Evolutionary conservation across 2,797 vertebrate species (phyloP).

Genomic region (Tinamus major): DNA sequence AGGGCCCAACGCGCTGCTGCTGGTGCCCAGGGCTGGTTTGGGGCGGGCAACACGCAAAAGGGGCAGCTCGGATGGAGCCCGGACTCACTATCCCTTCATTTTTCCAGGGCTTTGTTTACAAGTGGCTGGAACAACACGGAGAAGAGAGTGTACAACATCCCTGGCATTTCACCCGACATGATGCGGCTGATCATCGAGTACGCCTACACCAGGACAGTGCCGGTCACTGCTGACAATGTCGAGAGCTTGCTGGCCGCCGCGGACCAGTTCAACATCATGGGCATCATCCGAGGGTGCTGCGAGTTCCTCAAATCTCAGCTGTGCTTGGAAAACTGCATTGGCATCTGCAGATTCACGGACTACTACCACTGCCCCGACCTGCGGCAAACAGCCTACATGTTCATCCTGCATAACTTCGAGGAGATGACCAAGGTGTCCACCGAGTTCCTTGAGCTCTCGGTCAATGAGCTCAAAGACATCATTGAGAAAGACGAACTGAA

Average conservation of each 20-base stretch:
- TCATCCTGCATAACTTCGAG: slow-evolving; percentile 84
- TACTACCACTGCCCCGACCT: slow-evolving; percentile 71
- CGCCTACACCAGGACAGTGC: slow-evolving; percentile 79
- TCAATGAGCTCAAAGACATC: slow-evolving; percentile 76
- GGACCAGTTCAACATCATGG: slow-evolving; percentile 81
- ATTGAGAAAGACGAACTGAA: slow-evolving; percentile 84
- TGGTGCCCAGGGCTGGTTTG: too few relatives aligned
- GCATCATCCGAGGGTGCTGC: slow-evolving; percentile 77
- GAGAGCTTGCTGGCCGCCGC: slow-evolving; percentile 79
- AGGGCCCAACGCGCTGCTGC: too few relatives aligned
- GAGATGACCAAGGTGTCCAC: slow-evolving; percentile 74
- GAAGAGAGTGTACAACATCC: slow-evolving; percentile 79
- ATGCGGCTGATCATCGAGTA: slow-evolving; percentile 84
- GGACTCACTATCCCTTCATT: not conserved
- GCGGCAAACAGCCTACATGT: slow-evolving; percentile 74
- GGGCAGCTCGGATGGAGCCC: too few relatives aligned
- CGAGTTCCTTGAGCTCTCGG: slow-evolving; percentile 81
- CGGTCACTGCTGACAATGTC: slow-evolving; percentile 76
- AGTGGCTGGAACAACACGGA: slow-evolving; percentile 76
- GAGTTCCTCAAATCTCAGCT: slow-evolving; percentile 81
- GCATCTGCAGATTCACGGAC: slow-evolving; percentile 81
- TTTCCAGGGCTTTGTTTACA: slow-evolving; percentile 80
- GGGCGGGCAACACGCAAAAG: too few relatives aligned
- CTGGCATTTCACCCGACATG: slow-evolving; percentile 77
- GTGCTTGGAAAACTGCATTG: slow-evolving; percentile 82